Percentiles rank a stretch among this genome's conserved stretches.
These are phyloP conservation scores for Cataglyphis hispanica DNA, from an alignment of 1,140 invertebrate genomes.

Conservation along the genomic window DNA sequence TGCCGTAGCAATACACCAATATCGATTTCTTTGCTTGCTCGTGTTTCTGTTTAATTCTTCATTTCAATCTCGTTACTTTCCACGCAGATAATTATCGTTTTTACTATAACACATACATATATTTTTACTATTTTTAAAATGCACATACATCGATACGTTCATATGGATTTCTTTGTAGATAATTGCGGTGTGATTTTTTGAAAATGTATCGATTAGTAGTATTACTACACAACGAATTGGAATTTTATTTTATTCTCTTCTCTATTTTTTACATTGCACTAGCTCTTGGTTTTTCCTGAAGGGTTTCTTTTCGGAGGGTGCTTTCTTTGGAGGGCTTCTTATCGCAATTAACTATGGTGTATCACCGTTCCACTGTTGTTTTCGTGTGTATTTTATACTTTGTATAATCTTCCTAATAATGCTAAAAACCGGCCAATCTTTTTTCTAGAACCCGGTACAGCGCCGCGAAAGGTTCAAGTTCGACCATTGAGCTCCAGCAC, in stretches of 20 bases:
- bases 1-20: conserved; percentile 78
- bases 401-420: neutral
- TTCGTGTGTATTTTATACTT: conserved; percentile 6
- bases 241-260: conserved; percentile 2
- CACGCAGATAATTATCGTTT: conserved; percentile 4
- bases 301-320: conserved; percentile 11
- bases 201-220: conserved; percentile 34
- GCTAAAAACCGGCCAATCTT: conserved; percentile 18
- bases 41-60: conserved; percentile 26
- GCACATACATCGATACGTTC: neutral
- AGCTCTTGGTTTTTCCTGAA: conserved; percentile 22
- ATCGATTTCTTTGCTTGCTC: conserved; percentile 46
- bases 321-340: conserved; percentile 27
- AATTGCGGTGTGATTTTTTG: conserved; percentile 30
- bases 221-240: neutral
- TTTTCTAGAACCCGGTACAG: conserved; percentile 95
- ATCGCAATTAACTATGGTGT: conserved; percentile 65
- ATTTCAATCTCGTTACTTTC: conserved; percentile 4
- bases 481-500: conserved; percentile 97
- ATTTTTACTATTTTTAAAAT: neutral
- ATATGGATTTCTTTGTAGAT: conserved; percentile 25
- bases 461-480: conserved; percentile 97
- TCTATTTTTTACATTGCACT: neutral
- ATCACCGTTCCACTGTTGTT: neutral
- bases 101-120: neutral